Conservation (phyloP, 1,140 invertebrate species). For the Plectus sambesii region DNA sequence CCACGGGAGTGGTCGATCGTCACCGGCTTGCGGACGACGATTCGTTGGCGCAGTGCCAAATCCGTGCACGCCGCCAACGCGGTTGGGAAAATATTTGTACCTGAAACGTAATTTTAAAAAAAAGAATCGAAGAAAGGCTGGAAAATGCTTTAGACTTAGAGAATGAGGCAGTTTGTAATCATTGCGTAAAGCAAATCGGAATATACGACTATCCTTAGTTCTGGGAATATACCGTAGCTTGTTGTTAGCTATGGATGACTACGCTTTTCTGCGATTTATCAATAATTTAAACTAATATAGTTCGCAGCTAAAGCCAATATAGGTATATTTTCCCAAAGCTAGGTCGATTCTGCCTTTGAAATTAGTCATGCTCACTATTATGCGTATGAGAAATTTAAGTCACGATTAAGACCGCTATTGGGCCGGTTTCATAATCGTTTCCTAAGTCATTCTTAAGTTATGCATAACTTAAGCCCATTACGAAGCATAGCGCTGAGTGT, state of each 20-base stretch:
- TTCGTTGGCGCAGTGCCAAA: slow-evolving; percentile 29
- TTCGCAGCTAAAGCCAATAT: too few relatives aligned
- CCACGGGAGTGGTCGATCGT: slow-evolving; percentile 24
- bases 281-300: too few relatives aligned
- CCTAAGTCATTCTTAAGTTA: too few relatives aligned
- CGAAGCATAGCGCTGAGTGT: too few relatives aligned
- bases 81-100: slow-evolving; percentile 29
- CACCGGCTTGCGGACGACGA: slow-evolving; percentile 18
- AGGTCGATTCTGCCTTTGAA: too few relatives aligned
- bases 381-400: too few relatives aligned
- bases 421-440: too few relatives aligned
- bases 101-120: slow-evolving; percentile 21
- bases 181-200: not conserved
- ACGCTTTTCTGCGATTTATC: too few relatives aligned
- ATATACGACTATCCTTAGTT: not conserved
- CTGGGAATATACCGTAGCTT: slow-evolving; percentile 34
- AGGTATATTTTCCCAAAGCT: too few relatives aligned
- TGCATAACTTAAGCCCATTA: too few relatives aligned
- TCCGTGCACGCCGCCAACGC: slow-evolving; percentile 31
- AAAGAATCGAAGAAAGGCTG: slow-evolving; percentile 17
- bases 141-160: not conserved
- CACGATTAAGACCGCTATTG: too few relatives aligned
- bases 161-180: slow-evolving; percentile 4
- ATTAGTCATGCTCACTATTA: too few relatives aligned
- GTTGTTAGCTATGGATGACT: slow-evolving; percentile 1